Conservation (phyloP, 2,888 invertebrate genomes). For the Caradrina clavipalpis region DNA sequence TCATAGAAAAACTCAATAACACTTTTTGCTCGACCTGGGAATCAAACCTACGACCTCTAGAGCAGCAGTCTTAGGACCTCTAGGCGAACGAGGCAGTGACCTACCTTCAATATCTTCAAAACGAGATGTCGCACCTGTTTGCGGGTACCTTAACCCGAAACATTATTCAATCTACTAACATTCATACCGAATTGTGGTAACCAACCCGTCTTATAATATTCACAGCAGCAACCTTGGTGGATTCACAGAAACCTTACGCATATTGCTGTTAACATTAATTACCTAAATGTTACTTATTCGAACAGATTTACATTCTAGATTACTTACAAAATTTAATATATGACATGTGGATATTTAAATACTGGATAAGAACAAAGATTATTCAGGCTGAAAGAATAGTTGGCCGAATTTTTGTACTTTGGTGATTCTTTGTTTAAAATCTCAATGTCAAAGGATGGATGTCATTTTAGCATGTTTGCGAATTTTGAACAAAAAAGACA, state of each 20-base stretch:
- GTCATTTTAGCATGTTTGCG: too few relatives aligned
- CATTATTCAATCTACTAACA: background rate
- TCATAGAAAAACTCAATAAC: too few relatives aligned
- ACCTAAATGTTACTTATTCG: slow-evolving; percentile 25
- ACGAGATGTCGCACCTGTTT: background rate
- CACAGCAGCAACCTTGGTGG: background rate
- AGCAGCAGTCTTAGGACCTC: too few relatives aligned
- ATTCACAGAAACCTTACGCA: slow-evolving; percentile 21
- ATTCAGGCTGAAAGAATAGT: background rate
- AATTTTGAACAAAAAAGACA: too few relatives aligned
- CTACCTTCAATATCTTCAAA: background rate
- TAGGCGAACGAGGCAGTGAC: too few relatives aligned
- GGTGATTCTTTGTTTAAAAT: too few relatives aligned
- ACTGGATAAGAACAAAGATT: slow-evolving; percentile 17
- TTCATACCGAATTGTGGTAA: background rate
- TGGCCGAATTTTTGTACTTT: too few relatives aligned
- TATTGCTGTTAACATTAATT: slow-evolving; percentile 34
- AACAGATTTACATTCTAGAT: slow-evolving; percentile 21
- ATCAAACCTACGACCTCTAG: too few relatives aligned
- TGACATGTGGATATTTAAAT: slow-evolving; percentile 2
- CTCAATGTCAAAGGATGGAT: too few relatives aligned
- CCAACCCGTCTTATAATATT: background rate
- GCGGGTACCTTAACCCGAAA: background rate
- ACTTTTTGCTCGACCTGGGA: too few relatives aligned
- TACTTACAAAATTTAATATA: slow-evolving; percentile 11